phyloP scores from a whole-genome alignment of 2,888 invertebrate species.

The Athalia circularis region DNA sequence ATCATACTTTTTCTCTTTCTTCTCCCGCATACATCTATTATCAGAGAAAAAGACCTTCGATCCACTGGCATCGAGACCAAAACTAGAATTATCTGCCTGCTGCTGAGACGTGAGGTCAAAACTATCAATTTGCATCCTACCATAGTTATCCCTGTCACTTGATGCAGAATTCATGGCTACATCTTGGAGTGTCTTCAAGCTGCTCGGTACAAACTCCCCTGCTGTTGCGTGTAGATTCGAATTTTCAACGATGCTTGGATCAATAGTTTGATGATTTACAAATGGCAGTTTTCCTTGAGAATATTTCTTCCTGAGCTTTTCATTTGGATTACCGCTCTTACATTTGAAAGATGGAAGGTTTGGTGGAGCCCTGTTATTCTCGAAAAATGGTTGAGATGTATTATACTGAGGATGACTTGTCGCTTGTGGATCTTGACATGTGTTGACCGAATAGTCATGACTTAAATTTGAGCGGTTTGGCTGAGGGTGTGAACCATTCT shows the following conservation, averaged over 20 bases:
- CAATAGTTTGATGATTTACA: constrained; percentile 8
- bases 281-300: constrained; percentile 25
- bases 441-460: constrained; percentile 1
- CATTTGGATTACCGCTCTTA: constrained; percentile 45
- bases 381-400: constrained; percentile 45
- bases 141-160: constrained; percentile 3
- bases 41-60: constrained; percentile 42
- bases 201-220: constrained; percentile 78
- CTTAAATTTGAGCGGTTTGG: neutral
- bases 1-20: constrained; percentile 54
- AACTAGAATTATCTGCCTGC: neutral
- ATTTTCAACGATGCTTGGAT: constrained; percentile 49
- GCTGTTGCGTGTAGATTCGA: constrained; percentile 78
- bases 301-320: constrained; percentile 40
- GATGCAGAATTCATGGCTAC: neutral
- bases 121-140: constrained; percentile 3
- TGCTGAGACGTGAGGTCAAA: constrained; percentile 6
- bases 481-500: constrained; percentile 1
- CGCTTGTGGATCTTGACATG: constrained; percentile 4
- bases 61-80: neutral
- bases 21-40: constrained; percentile 50
- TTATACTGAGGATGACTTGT: constrained; percentile 1
- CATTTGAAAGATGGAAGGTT: constrained; percentile 48
- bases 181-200: constrained; percentile 48
- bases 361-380: constrained; percentile 48